Evolutionary conservation across 2,797 vertebrate species (phyloP).

Genomic region (Myoxocephalus aenaeus): DNA sequence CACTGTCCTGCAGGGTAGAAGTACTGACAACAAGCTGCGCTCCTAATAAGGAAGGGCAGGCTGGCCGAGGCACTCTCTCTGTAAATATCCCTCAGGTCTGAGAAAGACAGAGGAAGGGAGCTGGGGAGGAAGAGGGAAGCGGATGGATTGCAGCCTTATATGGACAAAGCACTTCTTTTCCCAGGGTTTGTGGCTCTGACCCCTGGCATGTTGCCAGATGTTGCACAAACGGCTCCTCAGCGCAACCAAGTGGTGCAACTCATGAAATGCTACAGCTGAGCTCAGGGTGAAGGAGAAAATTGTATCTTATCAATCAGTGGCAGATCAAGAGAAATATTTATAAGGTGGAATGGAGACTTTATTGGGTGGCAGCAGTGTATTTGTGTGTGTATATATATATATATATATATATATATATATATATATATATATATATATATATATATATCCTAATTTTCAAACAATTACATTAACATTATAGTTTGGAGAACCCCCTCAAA

Average conservation of each 20-base stretch:
- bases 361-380: too few relatives aligned
- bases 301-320: too few relatives aligned
- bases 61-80: conserved; percentile 78
- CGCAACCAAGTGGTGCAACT: conserved; percentile 73
- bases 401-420: not conserved
- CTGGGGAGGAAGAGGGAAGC: conserved; percentile 84
- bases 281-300: not conserved
- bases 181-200: conserved; percentile 85
- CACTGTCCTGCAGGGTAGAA: conserved; percentile 80
- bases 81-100: conserved; percentile 88
- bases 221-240: conserved; percentile 51
- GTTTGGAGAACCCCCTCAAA: not conserved
- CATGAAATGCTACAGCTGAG: conserved; percentile 23
- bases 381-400: too few relatives aligned
- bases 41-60: conserved; percentile 88
- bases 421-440: not conserved
- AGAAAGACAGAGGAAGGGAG: conserved; percentile 82
- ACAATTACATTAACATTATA: not conserved
- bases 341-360: not conserved
- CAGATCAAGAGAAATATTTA: too few relatives aligned
- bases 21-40: conserved; percentile 82
- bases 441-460: not conserved
- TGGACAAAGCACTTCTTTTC: conserved; percentile 87
- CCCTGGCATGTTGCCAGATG: conserved; percentile 77
- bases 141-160: conserved; percentile 88